Evolutionary conservation across 2,797 vertebrate species (phyloP).

Genomic region (Loris lydekkerianus): DNA sequence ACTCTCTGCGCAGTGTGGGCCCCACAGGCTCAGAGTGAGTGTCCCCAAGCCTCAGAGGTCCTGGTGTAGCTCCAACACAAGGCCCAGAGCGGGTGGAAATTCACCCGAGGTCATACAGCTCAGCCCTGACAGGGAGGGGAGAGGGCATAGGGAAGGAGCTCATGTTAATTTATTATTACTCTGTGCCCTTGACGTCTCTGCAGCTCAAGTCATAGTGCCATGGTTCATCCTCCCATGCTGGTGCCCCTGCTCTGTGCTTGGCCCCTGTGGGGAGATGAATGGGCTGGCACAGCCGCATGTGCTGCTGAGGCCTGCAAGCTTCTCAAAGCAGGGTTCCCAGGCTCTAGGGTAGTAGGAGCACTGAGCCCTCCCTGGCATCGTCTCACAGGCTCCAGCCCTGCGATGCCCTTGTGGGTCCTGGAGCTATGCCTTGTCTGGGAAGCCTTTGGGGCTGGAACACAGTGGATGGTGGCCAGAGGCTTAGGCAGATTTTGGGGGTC

Average conservation of each 20-base stretch:
- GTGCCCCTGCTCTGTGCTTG: accelerated
- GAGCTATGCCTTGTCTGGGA: background rate
- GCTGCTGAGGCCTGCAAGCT: background rate
- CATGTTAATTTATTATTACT: accelerated
- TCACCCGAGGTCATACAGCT: background rate
- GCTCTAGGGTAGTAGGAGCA: background rate
- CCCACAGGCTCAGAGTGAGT: accelerated
- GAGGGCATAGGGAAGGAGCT: background rate
- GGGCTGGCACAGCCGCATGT: accelerated
- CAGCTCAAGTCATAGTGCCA: background rate
- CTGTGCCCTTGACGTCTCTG: background rate
- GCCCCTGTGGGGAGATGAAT: background rate
- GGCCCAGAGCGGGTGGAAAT: background rate
- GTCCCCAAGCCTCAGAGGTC: background rate
- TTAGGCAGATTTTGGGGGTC: background rate
- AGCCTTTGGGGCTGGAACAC: background rate
- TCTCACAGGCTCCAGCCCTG: background rate
- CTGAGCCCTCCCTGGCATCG: accelerated
- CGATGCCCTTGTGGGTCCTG: background rate
- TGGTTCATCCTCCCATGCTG: background rate
- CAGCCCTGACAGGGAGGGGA: accelerated
- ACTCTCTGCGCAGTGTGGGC: accelerated
- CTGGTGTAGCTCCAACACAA: background rate
- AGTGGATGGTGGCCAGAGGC: background rate
- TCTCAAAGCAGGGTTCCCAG: background rate